Evolutionary conservation across 2,113 vertebrate genomes (phyloP), one percentile per base, ranked within the genome.

Genomic region (Rattus norvegicus): DNA sequence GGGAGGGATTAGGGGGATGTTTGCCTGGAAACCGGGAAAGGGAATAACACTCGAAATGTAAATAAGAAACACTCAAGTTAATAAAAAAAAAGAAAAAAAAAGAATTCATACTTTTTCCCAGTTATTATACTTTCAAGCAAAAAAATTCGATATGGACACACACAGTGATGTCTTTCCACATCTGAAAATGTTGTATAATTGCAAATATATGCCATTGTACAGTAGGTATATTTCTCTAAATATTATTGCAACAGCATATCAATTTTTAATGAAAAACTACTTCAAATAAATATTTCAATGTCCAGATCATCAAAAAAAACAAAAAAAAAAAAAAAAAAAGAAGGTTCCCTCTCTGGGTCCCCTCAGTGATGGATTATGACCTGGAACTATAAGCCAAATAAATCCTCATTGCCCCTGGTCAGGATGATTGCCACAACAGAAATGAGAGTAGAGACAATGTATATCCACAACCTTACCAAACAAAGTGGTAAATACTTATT

Each of bases 231-330:
- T 88, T 88, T 96, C 67, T 93, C 43, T n/a, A 65, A 88, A 47
- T 80, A 80, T 63, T 93, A 26, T 93, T 77, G 63, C 77, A 13
- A 59, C 76, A 88, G 95, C 2, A n/a, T 61, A 79, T 73, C 79
- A 61, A 12, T 86, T 22, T 16, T 87, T 77, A 92, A 67, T n/a
- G 67, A 91, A 85, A 43, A 91, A 83, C 36, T 88, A 43, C 86
- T 85, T 70, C 87, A 88, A 90, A 94, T n/a, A 39, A 47, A 94
- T 67, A 54, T 19, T 85, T 30, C 77, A 12, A 90, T 75, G 90
- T 36, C 52, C 12, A 22, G 70, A 81, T 83, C 65, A 52, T 72
- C 22, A n/a, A n/a, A n/a, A n/a, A n/a, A n/a, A n/a, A n/a, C n/a
- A n/a, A n/a, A n/a, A n/a, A n/a, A n/a, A n/a, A n/a, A n/a, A n/a